Base-by-base conservation (phyloP, 2,797 vertebrate species). In the Choloepus didactylus region DNA sequence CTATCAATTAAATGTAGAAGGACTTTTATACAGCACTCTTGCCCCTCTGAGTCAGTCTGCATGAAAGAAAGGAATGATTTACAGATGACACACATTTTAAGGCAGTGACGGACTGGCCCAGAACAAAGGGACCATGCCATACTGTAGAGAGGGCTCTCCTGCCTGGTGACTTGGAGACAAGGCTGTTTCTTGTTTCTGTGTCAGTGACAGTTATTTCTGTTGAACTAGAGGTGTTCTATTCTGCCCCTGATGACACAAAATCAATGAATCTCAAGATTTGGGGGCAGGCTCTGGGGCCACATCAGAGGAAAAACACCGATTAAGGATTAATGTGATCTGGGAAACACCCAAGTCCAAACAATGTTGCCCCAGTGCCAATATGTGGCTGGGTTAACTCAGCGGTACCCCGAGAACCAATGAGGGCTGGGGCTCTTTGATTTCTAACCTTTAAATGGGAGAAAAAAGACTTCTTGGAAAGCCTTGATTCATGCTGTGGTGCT, bases 401-500 rank as follows among this genome's bases (percentile, higher is more conserved):
- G 77, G 86, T 76, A 60, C 75, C 75, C 85, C 46, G 83, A 87
- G 90, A 93, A 70, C 87, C 49, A 77, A 21, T 38, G 94, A 85
- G 75, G 62, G 60, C 88, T 67, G 64, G 51, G 69, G 11, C 41
- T 80, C 95, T 97, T 96, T 97, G 90, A 97, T 91, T 84, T 82
- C n/a, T 91, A 93, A 96, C 72, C 91, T 97, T 95, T 94, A 90
- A 93, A 91, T 67, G 38, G 7, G 14, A 23, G 23, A 38, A 27
- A 46, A 38, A 69, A 76, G 70, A 62, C 35, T 46, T 29, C 27
- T 69, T 80, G 86, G 73, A 79, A 90, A 93, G 70, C 82, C 76
- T 76, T 73, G 89, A 83, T 87, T 62, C 92, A 62, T 0, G 72
- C 95, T 86, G 92, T 29, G 92, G 90, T 72, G 64, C 70, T 59